Conservation (phyloP, 1,140 invertebrate genomes). For the Dreissena rostriformis region DNA sequence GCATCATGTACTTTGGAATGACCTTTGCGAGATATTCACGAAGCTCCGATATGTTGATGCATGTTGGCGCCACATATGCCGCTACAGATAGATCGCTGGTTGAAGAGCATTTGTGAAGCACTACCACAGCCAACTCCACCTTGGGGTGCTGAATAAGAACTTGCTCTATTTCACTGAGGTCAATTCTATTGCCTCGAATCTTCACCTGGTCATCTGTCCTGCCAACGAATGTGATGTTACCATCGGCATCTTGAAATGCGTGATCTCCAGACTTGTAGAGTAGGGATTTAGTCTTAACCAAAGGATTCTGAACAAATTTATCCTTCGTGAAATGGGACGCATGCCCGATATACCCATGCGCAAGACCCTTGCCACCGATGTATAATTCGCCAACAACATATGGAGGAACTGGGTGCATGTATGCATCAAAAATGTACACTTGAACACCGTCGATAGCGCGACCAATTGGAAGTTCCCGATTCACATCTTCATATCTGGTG, state of each 20-base stretch:
- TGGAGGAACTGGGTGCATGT: constrained; percentile 68
- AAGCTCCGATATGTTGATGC: constrained; percentile 63
- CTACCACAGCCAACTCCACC: constrained; percentile 67
- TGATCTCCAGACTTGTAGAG: constrained; percentile 71
- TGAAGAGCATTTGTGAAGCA: constrained; percentile 58
- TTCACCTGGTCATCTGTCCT: constrained; percentile 70
- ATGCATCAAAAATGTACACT: constrained; percentile 68
- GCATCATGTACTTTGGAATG: constrained; percentile 69
- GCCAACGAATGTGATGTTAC: constrained; percentile 66
- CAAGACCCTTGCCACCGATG: constrained; percentile 65
- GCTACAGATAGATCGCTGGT: constrained; percentile 58
- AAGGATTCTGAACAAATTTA: constrained; percentile 62
- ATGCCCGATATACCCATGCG: constrained; percentile 66
- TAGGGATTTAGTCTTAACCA: constrained; percentile 13
- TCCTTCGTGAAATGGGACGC: constrained; percentile 56
- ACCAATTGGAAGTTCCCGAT: constrained; percentile 65
- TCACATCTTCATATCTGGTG: constrained; percentile 55
- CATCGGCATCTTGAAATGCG: constrained; percentile 60
- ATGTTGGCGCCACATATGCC: constrained; percentile 65
- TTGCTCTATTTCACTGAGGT: constrained; percentile 70
- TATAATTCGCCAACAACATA: constrained; percentile 69
- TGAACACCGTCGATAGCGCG: constrained; percentile 58
- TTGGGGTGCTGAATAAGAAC: constrained; percentile 67
- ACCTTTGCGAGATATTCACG: constrained; percentile 64
- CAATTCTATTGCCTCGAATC: constrained; percentile 66